These are phyloP conservation scores for Drosophila tanythrix DNA, from an alignment of 2,888 invertebrate species.

Conservation along the genomic window DNA sequence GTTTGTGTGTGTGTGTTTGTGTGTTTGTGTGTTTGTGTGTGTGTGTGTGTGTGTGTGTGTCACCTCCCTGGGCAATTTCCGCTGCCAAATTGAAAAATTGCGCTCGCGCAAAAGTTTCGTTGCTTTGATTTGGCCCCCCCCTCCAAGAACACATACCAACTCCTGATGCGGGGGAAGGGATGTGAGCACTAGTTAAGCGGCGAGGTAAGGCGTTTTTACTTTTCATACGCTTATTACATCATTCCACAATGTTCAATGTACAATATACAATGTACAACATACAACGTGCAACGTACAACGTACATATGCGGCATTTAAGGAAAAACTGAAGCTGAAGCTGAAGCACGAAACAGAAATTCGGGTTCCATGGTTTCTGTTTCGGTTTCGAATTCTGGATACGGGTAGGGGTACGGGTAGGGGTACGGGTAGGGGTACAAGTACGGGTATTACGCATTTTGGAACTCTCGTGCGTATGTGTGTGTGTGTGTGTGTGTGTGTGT, in stretches of 20 bases:
- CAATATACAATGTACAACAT: constrained; percentile 13
- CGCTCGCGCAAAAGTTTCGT: constrained; percentile 78
- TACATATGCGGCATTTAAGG: constrained; percentile 66
- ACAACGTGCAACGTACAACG: neutral
- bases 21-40: constrained; percentile 70
- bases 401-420: neutral
- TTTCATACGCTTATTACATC: constrained; percentile 84
- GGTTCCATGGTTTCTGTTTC: constrained; percentile 46
- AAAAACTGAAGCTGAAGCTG: constrained; percentile 43
- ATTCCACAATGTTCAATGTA: constrained; percentile 63
- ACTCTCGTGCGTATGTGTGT: constrained; percentile 6
- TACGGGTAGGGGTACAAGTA: neutral
- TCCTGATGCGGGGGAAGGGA: neutral
- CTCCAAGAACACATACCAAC: neutral
- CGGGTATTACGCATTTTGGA: constrained; percentile 49
- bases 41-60: constrained; percentile 64
- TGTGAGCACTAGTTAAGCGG: constrained; percentile 60
- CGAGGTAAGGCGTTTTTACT: constrained; percentile 70
- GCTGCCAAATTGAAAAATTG: constrained; percentile 84
- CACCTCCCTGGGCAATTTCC: constrained; percentile 84
- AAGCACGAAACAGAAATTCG: constrained; percentile 26
- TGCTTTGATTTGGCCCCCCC: constrained; percentile 55
- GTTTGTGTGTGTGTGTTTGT: constrained; percentile 54
- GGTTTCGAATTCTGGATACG: constrained; percentile 30
- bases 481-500: constrained; percentile 2